These are phyloP conservation scores for Thomomys bottae DNA, from an alignment of 2,113 vertebrate genomes.

Conservation along the genomic window DNA sequence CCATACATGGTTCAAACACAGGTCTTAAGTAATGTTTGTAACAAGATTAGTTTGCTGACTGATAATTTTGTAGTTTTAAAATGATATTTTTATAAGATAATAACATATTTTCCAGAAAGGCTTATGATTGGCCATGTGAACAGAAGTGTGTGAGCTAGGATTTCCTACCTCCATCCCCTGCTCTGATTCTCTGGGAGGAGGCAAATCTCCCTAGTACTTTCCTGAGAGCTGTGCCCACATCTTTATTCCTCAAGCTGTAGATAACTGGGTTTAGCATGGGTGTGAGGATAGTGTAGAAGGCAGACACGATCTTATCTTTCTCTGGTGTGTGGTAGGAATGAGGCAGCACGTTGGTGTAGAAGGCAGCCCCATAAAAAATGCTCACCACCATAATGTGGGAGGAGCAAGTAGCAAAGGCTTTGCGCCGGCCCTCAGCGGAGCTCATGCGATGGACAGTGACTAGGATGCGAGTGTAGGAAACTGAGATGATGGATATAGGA, in stretches of 20 bases:
- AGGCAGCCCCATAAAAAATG: slow-evolving; percentile 63
- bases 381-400: slow-evolving; percentile 61
- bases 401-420: slow-evolving; percentile 61
- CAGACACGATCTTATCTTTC: slow-evolving; percentile 60
- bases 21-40: not conserved
- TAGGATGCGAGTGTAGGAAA: slow-evolving; percentile 62
- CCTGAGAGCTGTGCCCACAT: slow-evolving; percentile 38
- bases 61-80: not conserved
- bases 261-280: slow-evolving; percentile 68
- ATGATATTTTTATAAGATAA: not conserved
- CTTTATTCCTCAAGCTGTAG: slow-evolving; percentile 68
- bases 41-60: not conserved
- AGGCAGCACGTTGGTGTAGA: slow-evolving; percentile 70
- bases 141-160: not conserved
- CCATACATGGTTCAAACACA: too few species aligned
- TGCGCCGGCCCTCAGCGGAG: slow-evolving; percentile 22
- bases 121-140: too few species aligned
- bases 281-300: slow-evolving; percentile 70
- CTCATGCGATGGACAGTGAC: slow-evolving; percentile 44
- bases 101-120: not conserved
- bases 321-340: slow-evolving; percentile 55
- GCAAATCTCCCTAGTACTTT: not conserved
- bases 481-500: slow-evolving; percentile 20
- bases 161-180: rapidly evolving
- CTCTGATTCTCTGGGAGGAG: not conserved